These are phyloP conservation scores for Microtus ochrogaster DNA, from an alignment of 2,113 vertebrate genomes.

Conservation along the genomic window DNA sequence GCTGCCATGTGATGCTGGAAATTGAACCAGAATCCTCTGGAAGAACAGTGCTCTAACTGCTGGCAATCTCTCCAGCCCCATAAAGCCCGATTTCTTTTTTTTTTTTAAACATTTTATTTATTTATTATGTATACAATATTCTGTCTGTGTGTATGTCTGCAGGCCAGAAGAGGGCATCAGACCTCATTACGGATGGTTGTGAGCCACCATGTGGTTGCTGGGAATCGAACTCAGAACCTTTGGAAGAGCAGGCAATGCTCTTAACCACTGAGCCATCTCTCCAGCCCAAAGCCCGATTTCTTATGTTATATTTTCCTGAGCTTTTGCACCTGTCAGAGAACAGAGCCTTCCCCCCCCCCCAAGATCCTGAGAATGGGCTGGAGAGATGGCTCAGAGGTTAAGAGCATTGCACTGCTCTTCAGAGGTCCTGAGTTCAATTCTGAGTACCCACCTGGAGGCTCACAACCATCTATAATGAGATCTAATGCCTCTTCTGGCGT, in stretches of 20 bases:
- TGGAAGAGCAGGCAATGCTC: too few relatives aligned
- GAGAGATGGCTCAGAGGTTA: background rate
- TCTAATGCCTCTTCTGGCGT: background rate
- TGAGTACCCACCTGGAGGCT: background rate
- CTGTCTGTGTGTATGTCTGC: too few relatives aligned
- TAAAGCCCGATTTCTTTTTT: background rate
- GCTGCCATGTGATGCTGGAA: background rate
- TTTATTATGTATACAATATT: too few relatives aligned
- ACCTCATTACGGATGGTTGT: too few relatives aligned
- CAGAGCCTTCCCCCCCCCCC: background rate
- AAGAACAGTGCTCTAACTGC: background rate
- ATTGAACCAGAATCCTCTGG: background rate
- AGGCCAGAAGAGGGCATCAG: too few relatives aligned
- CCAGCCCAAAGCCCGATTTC: background rate
- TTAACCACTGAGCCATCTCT: too few relatives aligned
- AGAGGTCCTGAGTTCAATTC: background rate
- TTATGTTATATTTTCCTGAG: background rate
- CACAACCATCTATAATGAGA: background rate
- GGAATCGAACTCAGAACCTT: too few relatives aligned
- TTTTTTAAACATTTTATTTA: too few relatives aligned
- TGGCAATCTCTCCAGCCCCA: background rate
- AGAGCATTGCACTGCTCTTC: background rate
- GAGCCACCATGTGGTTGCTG: too few relatives aligned
- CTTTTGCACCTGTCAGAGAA: conserved; percentile 5
- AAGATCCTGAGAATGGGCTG: background rate